Evolutionary conservation across 2,797 vertebrate species (phyloP), one percentile per base, ranked within the genome.

Genomic region (Poeciliopsis presidionis): DNA sequence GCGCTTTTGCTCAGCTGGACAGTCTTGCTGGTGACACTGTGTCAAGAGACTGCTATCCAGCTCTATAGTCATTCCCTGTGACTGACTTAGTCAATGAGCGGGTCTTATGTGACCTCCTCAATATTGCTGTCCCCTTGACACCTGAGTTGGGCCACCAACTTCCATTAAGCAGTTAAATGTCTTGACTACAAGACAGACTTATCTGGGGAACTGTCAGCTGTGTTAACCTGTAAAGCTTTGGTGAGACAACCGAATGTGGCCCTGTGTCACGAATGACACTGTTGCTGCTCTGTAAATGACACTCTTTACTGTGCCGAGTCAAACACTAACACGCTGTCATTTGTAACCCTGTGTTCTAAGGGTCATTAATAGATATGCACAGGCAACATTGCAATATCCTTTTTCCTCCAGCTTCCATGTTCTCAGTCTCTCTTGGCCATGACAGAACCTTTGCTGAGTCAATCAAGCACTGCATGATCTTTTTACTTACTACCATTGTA

Each of bases 181-280:
- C 93, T 92, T 72, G 76, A 90, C 87, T 89, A 91, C 88, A 90
- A 92, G 89, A 90, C 90, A 84, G 91, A 93, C 89, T 94, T 95
- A 95, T 96, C 95, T 92, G 16, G 81, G 84, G 88, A 92, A 84
- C 94, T 94, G 94, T 94, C 93, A 95, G 93, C 92, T 93, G 91
- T 94, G 87, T 89, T 89, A 94, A 94, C 90, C 89, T 89, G 90
- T 87, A 88, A 88, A 90, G 93, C 91, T 90, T 87, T 91, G 85
- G 85, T 79, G 81, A 84, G 93, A 94, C 92, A 92, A 90, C 92
- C 91, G 93, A 91, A 96, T 76, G 87, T 93, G 91, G 89, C 94
- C 93, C 75, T 41, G 80, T 93, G 94, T 94, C 94, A 92, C 78
- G 5, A 82, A 84, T 91, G 93, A 94, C 94, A 93, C 85, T 13